phyloP scores from a whole-genome alignment of 2,888 invertebrate genomes.

The Plebejus anna region DNA sequence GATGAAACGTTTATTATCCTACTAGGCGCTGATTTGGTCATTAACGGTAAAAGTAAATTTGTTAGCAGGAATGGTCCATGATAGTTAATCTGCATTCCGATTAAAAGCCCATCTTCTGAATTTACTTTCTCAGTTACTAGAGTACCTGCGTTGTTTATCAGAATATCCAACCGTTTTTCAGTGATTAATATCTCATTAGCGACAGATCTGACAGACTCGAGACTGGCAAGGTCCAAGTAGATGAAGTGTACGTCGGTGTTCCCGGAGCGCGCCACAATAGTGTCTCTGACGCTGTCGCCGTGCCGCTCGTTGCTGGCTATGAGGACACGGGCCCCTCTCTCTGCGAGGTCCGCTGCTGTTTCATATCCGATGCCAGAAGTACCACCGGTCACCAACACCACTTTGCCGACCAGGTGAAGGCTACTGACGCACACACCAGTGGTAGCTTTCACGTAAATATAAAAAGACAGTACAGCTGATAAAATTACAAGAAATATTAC shows the following conservation, averaged over 20 bases:
- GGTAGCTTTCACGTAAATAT: constrained; percentile 35
- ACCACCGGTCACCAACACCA: constrained; percentile 89
- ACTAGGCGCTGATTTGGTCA: constrained; percentile 42
- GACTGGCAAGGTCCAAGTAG: constrained; percentile 68
- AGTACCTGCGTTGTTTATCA: constrained; percentile 81
- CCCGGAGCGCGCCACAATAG: constrained; percentile 42
- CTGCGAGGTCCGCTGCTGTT: constrained; percentile 83
- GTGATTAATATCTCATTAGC: constrained; percentile 71
- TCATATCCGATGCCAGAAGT: constrained; percentile 89
- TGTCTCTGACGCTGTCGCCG: constrained; percentile 74
- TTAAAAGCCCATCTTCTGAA: constrained; percentile 81
- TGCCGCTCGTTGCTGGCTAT: constrained; percentile 86
- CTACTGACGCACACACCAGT: constrained; percentile 38
- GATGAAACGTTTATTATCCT: constrained; percentile 55
- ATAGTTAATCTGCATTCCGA: constrained; percentile 79
- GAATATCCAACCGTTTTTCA: constrained; percentile 72
- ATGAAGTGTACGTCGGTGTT: constrained; percentile 52
- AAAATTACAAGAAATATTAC: constrained; percentile 22
- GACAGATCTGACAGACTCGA: constrained; percentile 78
- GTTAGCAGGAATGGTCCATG: constrained; percentile 84
- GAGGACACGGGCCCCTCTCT: constrained; percentile 85
- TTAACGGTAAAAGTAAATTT: constrained; percentile 73
- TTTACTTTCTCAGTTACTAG: constrained; percentile 45
- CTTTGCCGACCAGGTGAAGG: constrained; percentile 81
- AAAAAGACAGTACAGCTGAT: constrained; percentile 24